phyloP scores from a whole-genome alignment of 2,888 invertebrate species.

The Melipona beecheii region DNA sequence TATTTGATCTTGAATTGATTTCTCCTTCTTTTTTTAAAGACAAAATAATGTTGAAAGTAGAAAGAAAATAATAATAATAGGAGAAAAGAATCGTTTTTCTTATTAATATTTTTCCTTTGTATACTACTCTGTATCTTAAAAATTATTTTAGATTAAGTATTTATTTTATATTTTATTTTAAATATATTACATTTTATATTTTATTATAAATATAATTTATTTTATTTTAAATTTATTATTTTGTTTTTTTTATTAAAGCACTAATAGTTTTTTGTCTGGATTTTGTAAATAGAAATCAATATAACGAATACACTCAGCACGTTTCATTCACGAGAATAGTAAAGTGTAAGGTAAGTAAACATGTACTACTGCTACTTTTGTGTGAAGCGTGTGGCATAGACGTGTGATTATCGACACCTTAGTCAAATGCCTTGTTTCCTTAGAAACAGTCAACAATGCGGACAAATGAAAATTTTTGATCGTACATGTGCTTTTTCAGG shows the following conservation, averaged over 20 bases:
- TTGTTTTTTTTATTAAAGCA: no score
- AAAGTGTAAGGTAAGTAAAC: conserved; percentile 12
- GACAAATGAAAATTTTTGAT: conserved; percentile 55
- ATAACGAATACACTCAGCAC: conserved; percentile 1
- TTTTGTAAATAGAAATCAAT: not conserved
- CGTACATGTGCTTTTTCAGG: not conserved
- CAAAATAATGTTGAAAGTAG: not conserved
- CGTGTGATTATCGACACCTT: conserved; percentile 82
- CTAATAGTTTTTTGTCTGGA: not conserved
- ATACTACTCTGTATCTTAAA: not conserved
- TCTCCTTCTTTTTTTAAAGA: no score
- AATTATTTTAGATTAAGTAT: not conserved
- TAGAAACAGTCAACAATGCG: conserved; percentile 82
- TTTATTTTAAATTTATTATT: no score
- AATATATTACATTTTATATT: no score
- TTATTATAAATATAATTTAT: no score
- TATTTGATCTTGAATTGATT: not conserved
- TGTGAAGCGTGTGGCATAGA: conserved; percentile 85
- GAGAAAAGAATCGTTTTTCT: not conserved
- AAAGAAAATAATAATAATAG: not conserved
- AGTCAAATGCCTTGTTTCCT: conserved; percentile 76
- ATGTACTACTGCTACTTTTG: conserved; percentile 69
- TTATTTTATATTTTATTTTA: no score
- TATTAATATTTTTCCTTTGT: not conserved
- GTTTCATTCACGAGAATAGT: conserved; percentile 24